Evolutionary conservation across 2,113 vertebrate species (phyloP), one percentile per base, ranked within the genome.

Genomic region (Anhinga rufa): DNA sequence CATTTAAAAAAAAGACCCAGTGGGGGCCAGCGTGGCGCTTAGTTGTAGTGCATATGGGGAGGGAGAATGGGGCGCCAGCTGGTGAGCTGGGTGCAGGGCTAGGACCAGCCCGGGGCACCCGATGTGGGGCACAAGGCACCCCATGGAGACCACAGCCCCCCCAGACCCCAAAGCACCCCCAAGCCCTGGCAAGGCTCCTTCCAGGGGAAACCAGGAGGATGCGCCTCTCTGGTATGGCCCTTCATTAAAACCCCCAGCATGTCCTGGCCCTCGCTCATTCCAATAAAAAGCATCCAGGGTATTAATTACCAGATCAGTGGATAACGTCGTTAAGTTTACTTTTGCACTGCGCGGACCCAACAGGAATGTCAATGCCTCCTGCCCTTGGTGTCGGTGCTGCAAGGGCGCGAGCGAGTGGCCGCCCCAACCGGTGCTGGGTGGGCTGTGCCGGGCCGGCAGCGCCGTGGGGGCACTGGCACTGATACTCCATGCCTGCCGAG

Each of bases 291-390:
- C 92, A 88, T 42, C 66, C 87, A 70, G 78, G 54, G 71, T 88
- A 92, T 96, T 96, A 96, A 96, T 95, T 93, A 90, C 84, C 75
- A 77, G 94, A 69, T 68, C 17, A 18, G 62, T 9, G 16, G 90
- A 86, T 92, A 93, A 70, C 3, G 22, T 36, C 2, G 8, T 82
- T 60, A 76, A 69, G 87, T 94, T 96, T 92, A 80, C 71, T 90
- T 95, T 62, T 26, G 66, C 26, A 3, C 55, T 3, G 46, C 2
- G 6, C 0, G 0, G 81, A 61, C 6, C 89, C 58, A 10, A 5
- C 0, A 2, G 74, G 95, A 94, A 85, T 88, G 85, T 48, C 95
- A 80, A 54, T 82, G 70, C 21, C 81, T 93, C 58, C 58, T 72
- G 88, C 85, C 82, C 90, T 85, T 85, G 84, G 70, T 6, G 3